Evolutionary conservation across 1,140 invertebrate genomes (phyloP), one percentile per base, ranked within the genome.

Genomic region (Drosophila cardini): DNA sequence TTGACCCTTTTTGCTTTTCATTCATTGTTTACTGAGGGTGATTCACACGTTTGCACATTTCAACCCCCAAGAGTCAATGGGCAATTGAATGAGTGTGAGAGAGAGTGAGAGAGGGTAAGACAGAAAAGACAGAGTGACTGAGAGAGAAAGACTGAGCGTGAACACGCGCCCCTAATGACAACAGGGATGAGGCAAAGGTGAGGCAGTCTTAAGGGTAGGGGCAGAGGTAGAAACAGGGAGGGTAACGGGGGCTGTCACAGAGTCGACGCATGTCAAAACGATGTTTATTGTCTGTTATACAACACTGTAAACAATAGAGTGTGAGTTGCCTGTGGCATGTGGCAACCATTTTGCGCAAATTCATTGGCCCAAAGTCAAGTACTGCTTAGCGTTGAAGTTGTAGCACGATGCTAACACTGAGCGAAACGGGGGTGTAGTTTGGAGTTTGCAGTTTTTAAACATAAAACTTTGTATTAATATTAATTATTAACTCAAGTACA

Each of bases 321-420:
- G n/a, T 43, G 55, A 16, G 55, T 40, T 9, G 67, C 50, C n/a
- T 53, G 58, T 71, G 58, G 68, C 50, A 34, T 53, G 58, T 71
- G 58, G 68, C 71, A 71, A 76, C 78, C 80, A 90, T 90, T 90
- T 90, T 90, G 86, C 53, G 74, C 64, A 64, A 68, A 82, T 67
- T 65, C 65, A 81, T 86, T 81, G 70, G 85, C 76, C 74, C 64
- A 75, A 67, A 77, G 83, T 86, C 79, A 82, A 89, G 72, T 82
- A 70, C 50, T 16, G 6, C 4, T 16, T 45, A 18, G n/a, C 5
- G 9, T 6, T 45, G 2, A 18, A 45, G 6, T 16, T 45, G 9
- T 4, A 18, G 16, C 21, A 26, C 2, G 5, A 26, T 26, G 4
- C 21, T 26, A 26, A 4, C 21, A 26, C 21, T 26, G 21, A 26